Base-by-base conservation (phyloP, 1,140 invertebrate genomes). In the Helicoverpa zea region DNA sequence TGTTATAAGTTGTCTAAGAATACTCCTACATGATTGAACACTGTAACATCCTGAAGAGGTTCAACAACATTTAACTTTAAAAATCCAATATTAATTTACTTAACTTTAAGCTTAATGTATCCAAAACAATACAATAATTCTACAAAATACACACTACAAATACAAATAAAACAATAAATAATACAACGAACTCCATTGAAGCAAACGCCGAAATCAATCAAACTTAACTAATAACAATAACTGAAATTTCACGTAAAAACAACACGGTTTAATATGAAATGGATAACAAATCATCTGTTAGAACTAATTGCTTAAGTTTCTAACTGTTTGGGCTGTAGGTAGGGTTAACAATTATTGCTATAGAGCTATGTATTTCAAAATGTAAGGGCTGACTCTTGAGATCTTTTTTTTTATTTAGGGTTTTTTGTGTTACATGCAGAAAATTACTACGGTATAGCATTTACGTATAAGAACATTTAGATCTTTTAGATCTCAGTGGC, bases 181-280 rank as follows among this genome's bases (percentile, higher is more conserved):
- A n/a, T 13, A 47, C 64, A 23, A 1, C 47, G 16, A 43, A 49
- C 16, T 70, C 35, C 18, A 49, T 49, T 29, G 18, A 52, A 70
- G n/a, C 7, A 18, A 7, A 51, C 14, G 18, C 10, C 18, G 35
- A 23, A 66, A 66, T 66, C 63, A 49, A 70, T 70, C 66, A 29
- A 70, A 52, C 16, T 70, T 70, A 49, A 23, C 3, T 4, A 29
- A 54, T 54, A 54, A 70, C 49, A 51, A 64, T 43, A 64, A 52
- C 18, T 54, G 23, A 54, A 70, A 18, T 70, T 70, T 7, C 3
- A 29, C 52, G 66, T 70, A 70, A 70, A 70, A 70, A 70, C 66
- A 70, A 70, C 49, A 70, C 18, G 29, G 66, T 52, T 70, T 52
- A 54, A 70, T 70, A 70, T 70, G 16, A 29, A 70, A 70, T 54